phyloP scores from a whole-genome alignment of 2,888 invertebrate species.

The Neria commutata region DNA sequence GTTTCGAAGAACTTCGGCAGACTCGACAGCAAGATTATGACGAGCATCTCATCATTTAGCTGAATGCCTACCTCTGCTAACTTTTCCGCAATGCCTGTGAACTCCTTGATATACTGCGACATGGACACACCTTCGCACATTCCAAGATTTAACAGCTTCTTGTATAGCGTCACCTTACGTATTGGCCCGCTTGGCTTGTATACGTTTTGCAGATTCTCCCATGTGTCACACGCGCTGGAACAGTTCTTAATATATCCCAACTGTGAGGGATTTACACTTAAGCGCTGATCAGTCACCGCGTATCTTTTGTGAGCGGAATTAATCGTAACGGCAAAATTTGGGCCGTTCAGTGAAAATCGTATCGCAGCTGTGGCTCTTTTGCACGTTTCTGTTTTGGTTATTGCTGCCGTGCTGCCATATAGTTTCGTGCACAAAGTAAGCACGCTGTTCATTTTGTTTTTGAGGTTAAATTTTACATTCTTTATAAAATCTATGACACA shows the following conservation, averaged over 20 bases:
- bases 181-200: slow-evolving; percentile 30
- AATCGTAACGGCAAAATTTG: too few species aligned
- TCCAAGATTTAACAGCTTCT: slow-evolving; percentile 22
- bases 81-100: slow-evolving; percentile 26
- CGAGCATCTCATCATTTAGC: slow-evolving; percentile 23
- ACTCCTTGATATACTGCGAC: slow-evolving; percentile 20
- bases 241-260: slow-evolving; percentile 14
- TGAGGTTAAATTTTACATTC: too few species aligned
- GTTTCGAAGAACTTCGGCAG: slow-evolving; percentile 22
- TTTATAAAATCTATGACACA: too few species aligned
- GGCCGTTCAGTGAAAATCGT: too few species aligned
- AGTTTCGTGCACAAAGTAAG: too few species aligned
- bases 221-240: slow-evolving; percentile 23
- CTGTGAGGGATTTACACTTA: slow-evolving; percentile 1
- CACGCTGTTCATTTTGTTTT: too few species aligned
- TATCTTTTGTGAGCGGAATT: too few species aligned
- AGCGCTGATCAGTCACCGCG: too few species aligned
- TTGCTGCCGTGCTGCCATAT: too few species aligned
- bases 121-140: slow-evolving; percentile 15
- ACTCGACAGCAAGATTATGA: slow-evolving; percentile 28
- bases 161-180: slow-evolving; percentile 27
- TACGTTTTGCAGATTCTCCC: slow-evolving; percentile 20
- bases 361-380: too few species aligned
- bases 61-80: slow-evolving; percentile 20
- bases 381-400: too few species aligned